Conservation (phyloP, 2,888 invertebrate genomes). For the Metopia argyrocephala region DNA sequence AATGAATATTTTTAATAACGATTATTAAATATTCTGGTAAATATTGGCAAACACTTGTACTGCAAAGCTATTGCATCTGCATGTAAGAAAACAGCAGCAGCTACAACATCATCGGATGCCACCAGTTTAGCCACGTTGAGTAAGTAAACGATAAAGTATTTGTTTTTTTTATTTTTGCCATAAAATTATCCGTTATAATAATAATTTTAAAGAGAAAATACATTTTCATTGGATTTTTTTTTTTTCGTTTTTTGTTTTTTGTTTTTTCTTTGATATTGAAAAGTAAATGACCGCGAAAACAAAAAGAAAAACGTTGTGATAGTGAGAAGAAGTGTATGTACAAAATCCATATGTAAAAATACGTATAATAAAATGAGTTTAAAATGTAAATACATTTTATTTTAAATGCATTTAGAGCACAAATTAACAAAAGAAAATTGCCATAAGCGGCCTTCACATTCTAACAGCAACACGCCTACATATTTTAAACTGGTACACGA, state of each 20-base stretch:
- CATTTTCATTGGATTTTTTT: not conserved
- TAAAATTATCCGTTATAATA: not conserved
- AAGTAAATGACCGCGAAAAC: not conserved
- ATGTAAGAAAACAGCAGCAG: slow-evolving; percentile 10
- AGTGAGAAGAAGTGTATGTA: too few species aligned
- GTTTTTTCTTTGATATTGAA: too few species aligned
- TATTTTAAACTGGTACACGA: slow-evolving; percentile 60
- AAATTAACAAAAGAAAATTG: slow-evolving; percentile 38
- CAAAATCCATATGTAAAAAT: too few species aligned
- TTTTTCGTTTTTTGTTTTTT: too few species aligned
- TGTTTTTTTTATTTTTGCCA: not conserved
- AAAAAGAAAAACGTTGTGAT: slow-evolving; percentile 3
- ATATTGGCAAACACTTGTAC: slow-evolving; percentile 43
- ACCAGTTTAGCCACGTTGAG: not conserved
- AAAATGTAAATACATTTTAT: slow-evolving; percentile 22
- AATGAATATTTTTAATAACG: slow-evolving; percentile 62
- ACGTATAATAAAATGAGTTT: slow-evolving; percentile 18
- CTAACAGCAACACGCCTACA: slow-evolving; percentile 62
- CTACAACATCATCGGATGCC: not conserved
- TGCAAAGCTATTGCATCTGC: not conserved
- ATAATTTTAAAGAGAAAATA: not conserved
- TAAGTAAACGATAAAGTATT: not conserved
- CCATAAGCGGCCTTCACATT: slow-evolving; percentile 62
- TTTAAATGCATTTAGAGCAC: slow-evolving; percentile 30
- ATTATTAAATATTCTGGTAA: slow-evolving; percentile 52